Base-by-base conservation (phyloP, 92 coral and sea anemone species). In the Umimayanthus kanabou region DNA sequence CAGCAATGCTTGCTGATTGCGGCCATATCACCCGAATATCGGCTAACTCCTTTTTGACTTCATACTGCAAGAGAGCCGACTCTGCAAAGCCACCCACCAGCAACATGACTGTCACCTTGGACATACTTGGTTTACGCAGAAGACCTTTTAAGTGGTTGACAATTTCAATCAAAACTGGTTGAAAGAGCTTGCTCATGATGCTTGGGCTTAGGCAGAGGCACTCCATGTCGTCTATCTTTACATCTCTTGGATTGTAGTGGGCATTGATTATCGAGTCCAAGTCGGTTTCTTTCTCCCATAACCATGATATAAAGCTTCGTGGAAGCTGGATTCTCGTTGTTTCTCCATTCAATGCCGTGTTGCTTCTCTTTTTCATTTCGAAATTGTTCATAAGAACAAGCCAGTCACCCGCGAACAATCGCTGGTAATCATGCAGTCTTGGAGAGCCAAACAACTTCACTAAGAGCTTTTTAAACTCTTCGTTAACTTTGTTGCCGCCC, bases 301-400 rank as follows among this genome's bases (percentile, higher is more conserved):
- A 5, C 23, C 22, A 57, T 14, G 65, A 57, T 15, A 57, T 57
- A 57, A 57, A 4, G 9, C 67, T 42, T 5, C 7, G 37, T 1
- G 25, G 53, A 23, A 76, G 80, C 20, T 18, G 33, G 80, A 39
- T 76, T 18, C 40, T 80, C 23, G 85, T 80, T 47, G 42, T 80
- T 71, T 55, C 37, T 15, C 85, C 47, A 5, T 82, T 15, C 30
- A 42, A 22, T 3, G 73, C 37, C 33, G 1, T 33, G 28, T 79
- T 58, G 55, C 76, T 71, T 65, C 86, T 45, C 57, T 82, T 82
- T 65, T 82, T 30, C 40, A n/a, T 73, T 37, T 82, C 86, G 10
- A 82, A 82, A 16, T 82, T 53, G 1, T 65, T 82, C 86, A 82
- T 82, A 28, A 82, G 73, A 16, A 47, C 30, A 20, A 82, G 86